Percentiles rank a stretch among this genome's conserved stretches.
Evolutionary conservation across 2,113 vertebrate genomes (phyloP).

Genomic region (Onychorhynchus coronatus): DNA sequence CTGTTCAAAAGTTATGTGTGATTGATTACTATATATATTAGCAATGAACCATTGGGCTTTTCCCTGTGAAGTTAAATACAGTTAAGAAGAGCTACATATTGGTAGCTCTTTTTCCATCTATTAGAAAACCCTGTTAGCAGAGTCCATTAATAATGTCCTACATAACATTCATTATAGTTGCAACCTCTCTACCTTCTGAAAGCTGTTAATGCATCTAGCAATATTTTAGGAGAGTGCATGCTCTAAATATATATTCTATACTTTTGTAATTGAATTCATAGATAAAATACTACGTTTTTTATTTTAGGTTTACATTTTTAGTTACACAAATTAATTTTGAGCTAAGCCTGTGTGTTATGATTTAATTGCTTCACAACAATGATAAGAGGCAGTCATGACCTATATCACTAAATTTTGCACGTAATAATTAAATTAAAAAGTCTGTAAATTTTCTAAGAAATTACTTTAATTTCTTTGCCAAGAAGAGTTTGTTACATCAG

Average conservation of each 20-base stretch:
- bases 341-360: background rate
- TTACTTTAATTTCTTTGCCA: background rate
- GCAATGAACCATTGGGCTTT: background rate
- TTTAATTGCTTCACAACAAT: background rate
- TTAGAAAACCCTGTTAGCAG: background rate
- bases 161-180: background rate
- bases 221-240: background rate
- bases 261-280: background rate
- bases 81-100: background rate
- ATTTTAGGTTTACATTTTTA: background rate
- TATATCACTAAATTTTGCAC: conserved; percentile 2
- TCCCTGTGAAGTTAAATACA: background rate
- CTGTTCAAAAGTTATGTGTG: accelerated
- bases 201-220: background rate
- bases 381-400: background rate
- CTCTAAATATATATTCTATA: background rate
- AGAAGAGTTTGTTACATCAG: background rate
- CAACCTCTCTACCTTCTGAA: background rate
- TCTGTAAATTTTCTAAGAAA: conserved; percentile 10
- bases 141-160: background rate
- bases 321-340: background rate
- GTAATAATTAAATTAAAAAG: conserved; percentile 4
- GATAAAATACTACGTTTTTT: background rate
- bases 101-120: background rate
- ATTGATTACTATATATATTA: background rate